A percentile compares a stretch with the other conserved stretches of the same genome.
Evolutionary conservation across 2,797 vertebrate genomes (phyloP).

Genomic region (Artibeus jamaicensis): DNA sequence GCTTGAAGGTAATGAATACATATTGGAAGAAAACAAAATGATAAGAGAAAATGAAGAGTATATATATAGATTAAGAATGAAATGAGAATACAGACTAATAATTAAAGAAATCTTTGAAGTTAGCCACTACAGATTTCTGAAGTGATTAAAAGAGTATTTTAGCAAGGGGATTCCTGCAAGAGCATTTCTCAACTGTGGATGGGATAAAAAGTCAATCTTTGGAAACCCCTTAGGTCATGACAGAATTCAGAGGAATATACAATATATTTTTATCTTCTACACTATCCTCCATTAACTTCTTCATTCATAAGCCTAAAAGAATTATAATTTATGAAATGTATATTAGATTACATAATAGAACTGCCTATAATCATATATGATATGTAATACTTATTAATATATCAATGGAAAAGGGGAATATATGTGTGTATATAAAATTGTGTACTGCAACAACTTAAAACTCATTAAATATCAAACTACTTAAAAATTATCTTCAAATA

Average conservation of each 20-base stretch:
- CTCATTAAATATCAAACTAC: background rate
- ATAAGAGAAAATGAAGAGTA: background rate
- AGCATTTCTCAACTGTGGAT: background rate
- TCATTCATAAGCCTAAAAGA: background rate
- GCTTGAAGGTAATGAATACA: background rate
- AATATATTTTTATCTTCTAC: background rate
- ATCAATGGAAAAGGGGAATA: background rate
- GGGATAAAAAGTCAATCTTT: background rate
- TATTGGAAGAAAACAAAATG: background rate
- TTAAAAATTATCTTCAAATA: constrained; percentile 39
- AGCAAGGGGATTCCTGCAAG: background rate
- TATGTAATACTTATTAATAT: background rate
- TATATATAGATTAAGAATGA: background rate
- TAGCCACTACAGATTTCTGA: background rate
- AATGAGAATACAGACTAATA: background rate
- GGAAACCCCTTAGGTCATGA: background rate
- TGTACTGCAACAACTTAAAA: background rate
- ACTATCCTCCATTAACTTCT: background rate
- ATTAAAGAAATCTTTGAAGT: background rate
- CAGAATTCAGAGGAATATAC: background rate
- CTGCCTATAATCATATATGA: background rate
- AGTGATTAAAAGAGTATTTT: background rate
- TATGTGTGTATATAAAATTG: background rate
- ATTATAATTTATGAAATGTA: background rate
- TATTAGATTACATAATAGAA: background rate